Percentiles rank a stretch among this genome's conserved stretches.
phyloP scores from a whole-genome alignment of 2,113 vertebrate species.

The Echinops telfairi region DNA sequence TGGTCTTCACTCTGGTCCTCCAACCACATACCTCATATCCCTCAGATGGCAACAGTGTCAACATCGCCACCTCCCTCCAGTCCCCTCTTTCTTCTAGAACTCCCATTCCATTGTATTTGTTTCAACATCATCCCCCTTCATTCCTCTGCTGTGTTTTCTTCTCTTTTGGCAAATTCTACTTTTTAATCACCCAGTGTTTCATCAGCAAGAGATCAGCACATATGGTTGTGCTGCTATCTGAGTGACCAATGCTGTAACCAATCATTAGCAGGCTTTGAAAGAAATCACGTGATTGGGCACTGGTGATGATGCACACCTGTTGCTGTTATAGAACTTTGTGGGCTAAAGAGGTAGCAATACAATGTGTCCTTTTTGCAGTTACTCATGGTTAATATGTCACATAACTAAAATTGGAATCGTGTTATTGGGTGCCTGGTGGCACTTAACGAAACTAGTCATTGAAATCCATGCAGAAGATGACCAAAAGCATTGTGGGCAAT shows the following conservation, averaged over 20 bases:
- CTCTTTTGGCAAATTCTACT: not conserved
- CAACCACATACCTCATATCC: not conserved
- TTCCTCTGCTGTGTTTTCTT: not conserved
- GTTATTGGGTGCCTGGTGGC: not conserved
- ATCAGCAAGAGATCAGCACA: not conserved
- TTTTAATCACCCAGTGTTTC: not conserved
- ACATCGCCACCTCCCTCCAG: not conserved
- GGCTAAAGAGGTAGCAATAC: not conserved
- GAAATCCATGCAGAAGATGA: not conserved
- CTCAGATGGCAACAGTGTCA: constrained; percentile 19
- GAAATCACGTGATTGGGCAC: too few species aligned
- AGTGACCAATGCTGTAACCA: not conserved
- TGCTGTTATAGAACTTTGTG: not conserved
- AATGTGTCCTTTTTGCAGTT: not conserved
- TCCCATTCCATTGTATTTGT: not conserved
- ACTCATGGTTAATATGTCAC: not conserved
- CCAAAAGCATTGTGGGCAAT: not conserved
- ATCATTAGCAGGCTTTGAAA: not conserved
- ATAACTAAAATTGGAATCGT: not conserved
- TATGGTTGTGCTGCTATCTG: not conserved
- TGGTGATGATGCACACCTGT: too few species aligned
- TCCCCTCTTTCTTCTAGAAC: not conserved
- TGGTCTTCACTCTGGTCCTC: not conserved
- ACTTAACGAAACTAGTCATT: not conserved
- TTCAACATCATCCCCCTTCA: not conserved